A percentile compares a stretch with the other conserved stretches of the same genome.
These are phyloP conservation scores for Rapana venosa DNA, from an alignment of 2,888 invertebrate species.

Conservation along the genomic window DNA sequence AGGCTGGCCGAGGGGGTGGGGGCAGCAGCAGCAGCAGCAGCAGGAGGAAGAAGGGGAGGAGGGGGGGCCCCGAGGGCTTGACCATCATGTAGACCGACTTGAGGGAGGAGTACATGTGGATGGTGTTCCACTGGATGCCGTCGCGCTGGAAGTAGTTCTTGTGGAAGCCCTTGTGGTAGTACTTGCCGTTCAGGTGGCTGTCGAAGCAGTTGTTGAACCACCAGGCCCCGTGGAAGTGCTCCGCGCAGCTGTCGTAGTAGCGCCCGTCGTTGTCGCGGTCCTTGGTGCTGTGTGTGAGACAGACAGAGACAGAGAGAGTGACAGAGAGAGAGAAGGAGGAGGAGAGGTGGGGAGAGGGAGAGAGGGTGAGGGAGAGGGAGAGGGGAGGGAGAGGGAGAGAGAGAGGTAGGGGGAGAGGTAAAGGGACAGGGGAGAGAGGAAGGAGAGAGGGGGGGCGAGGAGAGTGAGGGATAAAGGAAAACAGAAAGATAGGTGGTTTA, in stretches of 20 bases:
- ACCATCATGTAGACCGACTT: conserved; percentile 75
- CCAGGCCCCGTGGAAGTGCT: conserved; percentile 75
- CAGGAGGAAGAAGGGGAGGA: too few relatives aligned
- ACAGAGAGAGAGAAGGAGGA: background rate
- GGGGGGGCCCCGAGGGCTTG: conserved; percentile 59
- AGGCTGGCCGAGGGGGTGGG: background rate
- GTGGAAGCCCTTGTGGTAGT: conserved; percentile 74
- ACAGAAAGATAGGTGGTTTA: too few relatives aligned
- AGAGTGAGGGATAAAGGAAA: too few relatives aligned
- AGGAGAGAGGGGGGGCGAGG: too few relatives aligned
- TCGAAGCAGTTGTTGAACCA: conserved; percentile 77
- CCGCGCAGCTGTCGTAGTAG: conserved; percentile 76
- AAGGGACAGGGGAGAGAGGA: too few relatives aligned
- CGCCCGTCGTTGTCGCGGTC: conserved; percentile 91
- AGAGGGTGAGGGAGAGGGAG: background rate
- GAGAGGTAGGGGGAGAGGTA: too few relatives aligned
- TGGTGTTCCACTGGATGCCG: conserved; percentile 77
- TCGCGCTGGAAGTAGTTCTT: conserved; percentile 74
- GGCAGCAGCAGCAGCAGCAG: background rate
- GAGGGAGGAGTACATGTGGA: conserved; percentile 74
- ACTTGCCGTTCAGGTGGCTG: conserved; percentile 76
- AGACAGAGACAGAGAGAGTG: conserved; percentile 4
- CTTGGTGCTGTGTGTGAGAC: conserved; percentile 83
- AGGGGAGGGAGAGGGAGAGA: background rate
- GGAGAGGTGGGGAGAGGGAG: background rate